Evolutionary conservation across 2,797 vertebrate genomes (phyloP), one percentile per base, ranked within the genome.

Genomic region (Anas bernieri): DNA sequence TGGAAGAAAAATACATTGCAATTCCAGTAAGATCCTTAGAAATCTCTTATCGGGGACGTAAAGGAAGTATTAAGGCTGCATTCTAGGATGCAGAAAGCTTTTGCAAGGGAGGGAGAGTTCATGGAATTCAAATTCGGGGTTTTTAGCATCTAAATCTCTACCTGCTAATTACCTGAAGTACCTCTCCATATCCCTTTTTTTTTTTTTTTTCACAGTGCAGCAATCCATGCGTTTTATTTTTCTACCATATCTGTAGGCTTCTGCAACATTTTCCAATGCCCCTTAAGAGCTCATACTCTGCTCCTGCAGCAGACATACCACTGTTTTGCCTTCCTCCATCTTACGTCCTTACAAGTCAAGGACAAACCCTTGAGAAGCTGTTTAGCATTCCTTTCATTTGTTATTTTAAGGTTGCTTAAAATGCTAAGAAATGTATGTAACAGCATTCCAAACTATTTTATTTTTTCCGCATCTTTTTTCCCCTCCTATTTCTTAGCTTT

Each of bases 401-500:
- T 0, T 54, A 50, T 14, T 67, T 88, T 62, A 30, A 70, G 41
- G 31, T 56, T 14, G 23, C 64, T 83, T 26, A 64, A 54, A 58
- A 45, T 3, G 5, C 25, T 16, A 30, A 37, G 9, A 67, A 58
- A 39, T 4, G 18, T 16, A 33, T 1, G 0, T 25, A 54, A 18
- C 1, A 1, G 16, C 23, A 30, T 15, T 46, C 25, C 6, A 26
- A 56, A 31, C 11, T 1, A 13, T 35, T 21, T 50, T 43, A 43
- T 16, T 23, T 41, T 14, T 7, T 2, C 23, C 50, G 14, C 25
- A 22, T 9, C 0, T 58, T 15, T 7, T 2, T 8, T 6, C 26
- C 26, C 11, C 52, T 54, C 11, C 41, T 4, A 13, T 64, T 66
- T 31, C 46, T 28, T 17, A 30, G 28, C n/a, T 66, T 73, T 56